Evolutionary conservation across 1,140 invertebrate species (phyloP).

Genomic region (Zelostemma sp.): DNA sequence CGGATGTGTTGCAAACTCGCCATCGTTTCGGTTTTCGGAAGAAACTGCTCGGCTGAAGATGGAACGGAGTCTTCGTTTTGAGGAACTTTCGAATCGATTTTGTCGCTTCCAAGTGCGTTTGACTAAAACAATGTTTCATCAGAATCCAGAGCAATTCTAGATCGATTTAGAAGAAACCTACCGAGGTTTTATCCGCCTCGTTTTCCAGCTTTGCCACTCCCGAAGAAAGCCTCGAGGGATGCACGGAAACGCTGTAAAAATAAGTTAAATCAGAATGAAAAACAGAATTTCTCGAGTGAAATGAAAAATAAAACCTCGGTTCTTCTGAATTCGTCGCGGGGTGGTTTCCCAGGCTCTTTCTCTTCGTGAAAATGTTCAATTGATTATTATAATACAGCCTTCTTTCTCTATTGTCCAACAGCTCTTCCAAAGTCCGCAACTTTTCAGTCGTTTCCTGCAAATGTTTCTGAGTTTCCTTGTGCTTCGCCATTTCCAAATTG

Average conservation of each 20-base stretch:
- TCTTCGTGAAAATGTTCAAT: slow-evolving; percentile 50
- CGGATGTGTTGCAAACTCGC: slow-evolving; percentile 7
- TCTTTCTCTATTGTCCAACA: slow-evolving; percentile 61
- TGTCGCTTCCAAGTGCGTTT: slow-evolving; percentile 26
- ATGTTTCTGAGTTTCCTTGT: slow-evolving; percentile 78
- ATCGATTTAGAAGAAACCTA: slow-evolving; percentile 15
- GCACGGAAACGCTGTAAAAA: slow-evolving; percentile 25
- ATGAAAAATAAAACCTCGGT: slow-evolving; percentile 22
- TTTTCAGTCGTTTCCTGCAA: slow-evolving; percentile 75
- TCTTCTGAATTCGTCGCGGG: slow-evolving; percentile 52
- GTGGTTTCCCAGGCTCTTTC: slow-evolving; percentile 50
- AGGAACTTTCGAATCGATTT: slow-evolving; percentile 15
- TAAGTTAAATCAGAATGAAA: slow-evolving; percentile 3
- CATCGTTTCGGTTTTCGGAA: slow-evolving; percentile 14
- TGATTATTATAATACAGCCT: slow-evolving; percentile 59
- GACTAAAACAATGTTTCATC: slow-evolving; percentile 6
- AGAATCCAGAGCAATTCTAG: no score
- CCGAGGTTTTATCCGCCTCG: slow-evolving; percentile 28
- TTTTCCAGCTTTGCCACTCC: slow-evolving; percentile 23
- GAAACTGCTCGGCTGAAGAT: not conserved
- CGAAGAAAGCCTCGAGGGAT: slow-evolving; percentile 18
- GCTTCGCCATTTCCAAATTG: slow-evolving; percentile 76
- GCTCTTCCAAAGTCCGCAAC: slow-evolving; percentile 72
- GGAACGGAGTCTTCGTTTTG: not conserved
- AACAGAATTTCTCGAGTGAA: slow-evolving; percentile 1